These are phyloP conservation scores for Ramazzottius varieornatus DNA, from an alignment of 2,888 invertebrate species.

Conservation along the genomic window DNA sequence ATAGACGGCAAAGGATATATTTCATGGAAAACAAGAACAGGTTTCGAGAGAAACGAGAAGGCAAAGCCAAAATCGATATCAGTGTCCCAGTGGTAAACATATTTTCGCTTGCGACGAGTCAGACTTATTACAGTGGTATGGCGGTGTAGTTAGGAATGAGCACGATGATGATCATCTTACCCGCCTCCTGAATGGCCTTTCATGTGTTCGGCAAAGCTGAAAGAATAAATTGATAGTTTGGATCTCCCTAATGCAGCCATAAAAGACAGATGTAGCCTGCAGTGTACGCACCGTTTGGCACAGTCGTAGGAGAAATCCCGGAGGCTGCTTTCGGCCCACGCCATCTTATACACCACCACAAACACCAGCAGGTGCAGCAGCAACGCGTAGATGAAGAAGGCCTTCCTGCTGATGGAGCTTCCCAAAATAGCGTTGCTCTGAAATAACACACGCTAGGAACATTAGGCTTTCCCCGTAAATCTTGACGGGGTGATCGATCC, in stretches of 20 bases:
- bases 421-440: neutral
- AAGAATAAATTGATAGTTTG: neutral
- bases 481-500: too few relatives aligned
- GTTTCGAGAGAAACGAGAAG: too few relatives aligned
- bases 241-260: neutral
- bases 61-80: too few relatives aligned
- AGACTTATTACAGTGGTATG: too few relatives aligned
- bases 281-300: neutral
- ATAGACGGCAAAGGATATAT: too few relatives aligned
- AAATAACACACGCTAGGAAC: neutral
- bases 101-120: too few relatives aligned
- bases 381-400: conserved; percentile 2
- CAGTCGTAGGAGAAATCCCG: neutral
- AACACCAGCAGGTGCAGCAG: neutral
- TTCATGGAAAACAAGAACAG: too few relatives aligned
- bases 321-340: neutral
- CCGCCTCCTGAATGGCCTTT: neutral
- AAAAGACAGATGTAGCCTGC: neutral
- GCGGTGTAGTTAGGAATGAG: too few relatives aligned
- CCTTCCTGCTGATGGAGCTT: neutral
- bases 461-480: too few relatives aligned
- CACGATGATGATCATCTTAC: neutral
- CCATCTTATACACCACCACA: neutral
- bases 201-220: neutral
- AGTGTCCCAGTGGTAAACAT: too few relatives aligned